Conservation (phyloP, 2,113 vertebrate genomes). For the Chaenogobius annularis region DNA sequence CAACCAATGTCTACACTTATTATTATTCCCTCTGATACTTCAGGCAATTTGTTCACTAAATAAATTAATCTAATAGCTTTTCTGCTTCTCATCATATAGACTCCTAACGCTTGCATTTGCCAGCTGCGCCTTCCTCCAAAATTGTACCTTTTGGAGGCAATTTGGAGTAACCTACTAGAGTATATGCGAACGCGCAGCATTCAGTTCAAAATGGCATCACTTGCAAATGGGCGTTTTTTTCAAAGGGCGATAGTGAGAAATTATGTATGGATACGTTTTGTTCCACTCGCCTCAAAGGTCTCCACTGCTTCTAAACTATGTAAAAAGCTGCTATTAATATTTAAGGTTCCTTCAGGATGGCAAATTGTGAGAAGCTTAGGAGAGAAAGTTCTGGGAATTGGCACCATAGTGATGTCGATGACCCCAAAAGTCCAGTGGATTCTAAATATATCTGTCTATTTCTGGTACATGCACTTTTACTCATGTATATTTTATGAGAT, state of each 20-base stretch:
- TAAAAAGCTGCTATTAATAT: constrained; percentile 6
- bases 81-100: constrained; percentile 21
- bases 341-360: background rate
- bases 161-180: background rate
- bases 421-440: constrained; percentile 31
- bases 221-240: constrained; percentile 12
- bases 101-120: background rate
- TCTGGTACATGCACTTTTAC: constrained; percentile 30
- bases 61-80: constrained; percentile 39
- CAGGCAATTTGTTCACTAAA: constrained; percentile 31
- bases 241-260: background rate
- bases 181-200: constrained; percentile 20
- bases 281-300: background rate
- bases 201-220: constrained; percentile 14
- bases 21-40: constrained; percentile 24
- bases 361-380: background rate
- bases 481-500: constrained; percentile 38
- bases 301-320: background rate
- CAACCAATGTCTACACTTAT: constrained; percentile 9
- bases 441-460: constrained; percentile 50
- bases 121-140: constrained; percentile 21
- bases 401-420: constrained; percentile 36
- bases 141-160: constrained; percentile 22
- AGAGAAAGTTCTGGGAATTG: constrained; percentile 39
- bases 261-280: constrained; percentile 2